A percentile compares a stretch with the other conserved stretches of the same genome.
Evolutionary conservation across 2,797 vertebrate genomes (phyloP).

Genomic region (Rhyacichthys aspro): DNA sequence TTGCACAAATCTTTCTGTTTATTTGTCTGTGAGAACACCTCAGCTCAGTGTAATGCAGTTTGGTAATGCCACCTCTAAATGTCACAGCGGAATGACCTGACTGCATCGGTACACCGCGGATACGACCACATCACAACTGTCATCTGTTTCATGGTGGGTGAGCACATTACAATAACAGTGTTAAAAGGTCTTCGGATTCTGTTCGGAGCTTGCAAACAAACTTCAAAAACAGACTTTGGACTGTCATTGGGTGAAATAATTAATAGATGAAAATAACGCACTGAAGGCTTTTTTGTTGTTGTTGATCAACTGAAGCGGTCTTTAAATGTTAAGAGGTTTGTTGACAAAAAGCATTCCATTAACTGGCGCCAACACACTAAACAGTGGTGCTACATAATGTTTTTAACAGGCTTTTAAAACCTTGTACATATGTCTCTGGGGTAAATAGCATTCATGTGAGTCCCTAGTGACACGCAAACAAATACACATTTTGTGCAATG

Average conservation of each 20-base stretch:
- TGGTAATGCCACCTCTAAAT: conserved; percentile 39
- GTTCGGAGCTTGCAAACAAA: neutral
- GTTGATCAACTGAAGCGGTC: conserved; percentile 37
- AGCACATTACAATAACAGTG: conserved; percentile 45
- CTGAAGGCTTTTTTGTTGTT: conserved; percentile 22
- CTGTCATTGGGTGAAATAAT: conserved; percentile 9
- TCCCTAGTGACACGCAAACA: conserved; percentile 28
- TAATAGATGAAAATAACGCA: conserved; percentile 33
- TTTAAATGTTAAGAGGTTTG: conserved; percentile 64
- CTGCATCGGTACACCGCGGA: conserved; percentile 34
- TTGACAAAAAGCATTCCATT: conserved; percentile 67
- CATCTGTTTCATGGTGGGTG: conserved; percentile 40
- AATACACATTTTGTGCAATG: conserved; percentile 28
- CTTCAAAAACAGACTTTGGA: conserved; percentile 4
- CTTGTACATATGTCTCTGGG: conserved; percentile 26
- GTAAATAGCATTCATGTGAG: conserved; percentile 32
- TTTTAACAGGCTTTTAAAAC: conserved; percentile 60
- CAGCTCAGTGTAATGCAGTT: conserved; percentile 8
- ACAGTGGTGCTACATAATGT: conserved; percentile 35
- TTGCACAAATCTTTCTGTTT: conserved; percentile 6
- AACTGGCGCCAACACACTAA: conserved; percentile 39
- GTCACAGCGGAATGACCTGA: conserved; percentile 39
- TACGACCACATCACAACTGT: conserved; percentile 36
- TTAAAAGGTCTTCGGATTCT: conserved; percentile 43
- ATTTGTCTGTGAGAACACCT: conserved; percentile 18